A percentile compares a stretch with the other conserved stretches of the same genome.
phyloP scores from a whole-genome alignment of 2,113 vertebrate species.

The Sarotherodon lohbergeri region DNA sequence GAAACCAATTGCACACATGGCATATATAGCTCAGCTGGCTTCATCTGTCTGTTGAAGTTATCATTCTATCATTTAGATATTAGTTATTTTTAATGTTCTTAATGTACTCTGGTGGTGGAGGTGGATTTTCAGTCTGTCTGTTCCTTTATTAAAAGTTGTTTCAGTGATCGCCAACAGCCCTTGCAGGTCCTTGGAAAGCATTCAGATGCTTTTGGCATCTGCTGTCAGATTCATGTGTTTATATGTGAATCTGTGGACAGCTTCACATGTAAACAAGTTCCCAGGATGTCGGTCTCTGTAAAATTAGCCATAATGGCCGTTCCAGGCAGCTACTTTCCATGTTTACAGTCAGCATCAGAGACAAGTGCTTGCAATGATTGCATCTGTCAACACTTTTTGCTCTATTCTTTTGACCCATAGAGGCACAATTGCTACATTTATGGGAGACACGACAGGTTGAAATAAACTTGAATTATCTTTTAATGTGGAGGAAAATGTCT shows the following conservation, averaged over 20 bases:
- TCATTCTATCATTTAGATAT: neutral
- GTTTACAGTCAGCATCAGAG: neutral
- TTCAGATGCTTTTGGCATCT: neutral
- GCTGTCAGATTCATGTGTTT: neutral
- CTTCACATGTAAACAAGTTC: neutral
- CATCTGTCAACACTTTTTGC: neutral
- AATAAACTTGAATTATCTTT: neutral
- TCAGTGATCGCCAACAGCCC: no score
- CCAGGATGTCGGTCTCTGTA: neutral
- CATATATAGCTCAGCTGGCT: neutral
- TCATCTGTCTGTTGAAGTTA: neutral
- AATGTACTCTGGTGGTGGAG: neutral
- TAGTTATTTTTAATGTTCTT: neutral
- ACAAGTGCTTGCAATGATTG: neutral
- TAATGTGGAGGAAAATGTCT: neutral
- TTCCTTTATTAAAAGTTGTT: neutral
- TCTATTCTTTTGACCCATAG: neutral
- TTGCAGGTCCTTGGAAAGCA: neutral
- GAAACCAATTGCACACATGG: neutral
- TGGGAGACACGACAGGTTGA: neutral
- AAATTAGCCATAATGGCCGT: neutral
- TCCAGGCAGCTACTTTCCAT: neutral
- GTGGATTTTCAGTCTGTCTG: neutral
- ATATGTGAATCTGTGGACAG: neutral
- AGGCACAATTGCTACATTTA: neutral